phyloP scores from a whole-genome alignment of 2,888 invertebrate genomes.

The Dusona sp. region DNA sequence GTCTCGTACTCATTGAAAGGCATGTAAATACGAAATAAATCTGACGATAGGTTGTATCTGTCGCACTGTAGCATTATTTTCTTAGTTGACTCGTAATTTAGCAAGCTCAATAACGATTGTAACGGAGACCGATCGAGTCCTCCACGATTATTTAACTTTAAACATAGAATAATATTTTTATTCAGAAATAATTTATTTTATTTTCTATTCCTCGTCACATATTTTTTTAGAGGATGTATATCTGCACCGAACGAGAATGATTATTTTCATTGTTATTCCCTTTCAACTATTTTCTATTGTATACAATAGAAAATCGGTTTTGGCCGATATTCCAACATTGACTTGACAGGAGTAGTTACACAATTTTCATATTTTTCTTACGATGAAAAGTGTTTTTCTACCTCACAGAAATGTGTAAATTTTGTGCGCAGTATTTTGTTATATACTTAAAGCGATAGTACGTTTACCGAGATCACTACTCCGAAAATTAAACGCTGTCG shows the following conservation, averaged over 20 bases:
- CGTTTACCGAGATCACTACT: slow-evolving; percentile 39
- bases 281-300: slow-evolving; percentile 47
- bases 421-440: slow-evolving; percentile 79
- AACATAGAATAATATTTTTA: slow-evolving; percentile 32
- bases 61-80: slow-evolving; percentile 25
- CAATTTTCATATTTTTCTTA: slow-evolving; percentile 70
- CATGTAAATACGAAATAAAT: slow-evolving; percentile 37
- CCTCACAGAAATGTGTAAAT: slow-evolving; percentile 68
- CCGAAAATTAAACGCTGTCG: slow-evolving; percentile 16
- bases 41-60: slow-evolving; percentile 34
- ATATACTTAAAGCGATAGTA: slow-evolving; percentile 67
- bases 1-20: slow-evolving; percentile 29
- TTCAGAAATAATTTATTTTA: slow-evolving; percentile 12
- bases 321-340: slow-evolving; percentile 80
- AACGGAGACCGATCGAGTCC: slow-evolving; percentile 61
- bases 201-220: slow-evolving; percentile 1
- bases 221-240: neutral
- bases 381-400: slow-evolving; percentile 57
- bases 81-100: slow-evolving; percentile 57
- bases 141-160: slow-evolving; percentile 56
- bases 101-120: slow-evolving; percentile 77
- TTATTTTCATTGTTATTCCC: slow-evolving; percentile 24
- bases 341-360: slow-evolving; percentile 83
- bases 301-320: slow-evolving; percentile 66
- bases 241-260: neutral